Evolutionary conservation across 2,797 vertebrate genomes (phyloP), one percentile per base, ranked within the genome.

Genomic region (Micromesistius poutassou): DNA sequence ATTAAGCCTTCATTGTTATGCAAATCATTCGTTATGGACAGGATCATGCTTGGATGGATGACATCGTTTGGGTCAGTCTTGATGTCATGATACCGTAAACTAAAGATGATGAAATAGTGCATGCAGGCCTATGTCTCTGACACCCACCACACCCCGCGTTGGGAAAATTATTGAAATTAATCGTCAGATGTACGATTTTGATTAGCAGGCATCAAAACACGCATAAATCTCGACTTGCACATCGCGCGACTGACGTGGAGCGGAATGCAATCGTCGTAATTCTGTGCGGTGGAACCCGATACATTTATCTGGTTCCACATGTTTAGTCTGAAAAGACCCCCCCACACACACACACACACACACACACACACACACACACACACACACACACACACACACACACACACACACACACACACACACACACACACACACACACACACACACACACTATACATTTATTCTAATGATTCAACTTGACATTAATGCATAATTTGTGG

Each of bases 401-500:
- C 62, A 68, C n/a, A 68, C 55, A 62, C 76, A 35, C 68, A 77
- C 76, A 72, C 70, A 77, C 76, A 77, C 76, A 77, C 76, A 73
- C 76, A 62, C 76, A 36, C 36, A 46, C 73, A 42, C 72, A 42
- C 72, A 73, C 72, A 30, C 72, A 73, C 72, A 42, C 72, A 42
- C 72, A 30, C 72, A 73, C 72, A 28, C 72, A 73, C 72, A 40
- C 72, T 62, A 25, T 25, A 12, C 28, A 68, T 62, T 62, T n/a
- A 25, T 62, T 62, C n/a, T 1, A 62, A 62, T 28, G 3, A 28
- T 68, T 28, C 8, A 68, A 28, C 4, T 68, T 68, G 62, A 25
- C 55, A 25, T 50, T 1, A 19, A 50, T 50, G 66, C 66, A 70
- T 8, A 50, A 10, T 77, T 76, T 55, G 66, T 35, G 70, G 75